Percentiles rank a stretch among this genome's conserved stretches.
These are phyloP conservation scores for Pleuronectes platessa DNA, from an alignment of 2,113 vertebrate species.

Conservation along the genomic window DNA sequence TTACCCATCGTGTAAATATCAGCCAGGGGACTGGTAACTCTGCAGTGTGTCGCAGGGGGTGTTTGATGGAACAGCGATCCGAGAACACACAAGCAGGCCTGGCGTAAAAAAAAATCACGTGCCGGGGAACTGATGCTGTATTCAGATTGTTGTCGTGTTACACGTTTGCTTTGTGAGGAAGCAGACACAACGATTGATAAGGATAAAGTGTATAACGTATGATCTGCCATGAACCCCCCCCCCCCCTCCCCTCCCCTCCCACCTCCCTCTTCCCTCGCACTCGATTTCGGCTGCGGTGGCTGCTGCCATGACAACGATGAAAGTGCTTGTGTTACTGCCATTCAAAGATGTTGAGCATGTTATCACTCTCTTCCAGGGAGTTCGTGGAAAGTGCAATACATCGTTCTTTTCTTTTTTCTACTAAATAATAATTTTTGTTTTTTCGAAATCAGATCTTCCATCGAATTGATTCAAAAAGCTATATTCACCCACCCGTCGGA, in stretches of 20 bases:
- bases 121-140: conserved; percentile 14
- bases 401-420: conserved; percentile 8
- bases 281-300: conserved; percentile 25
- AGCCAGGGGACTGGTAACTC: conserved; percentile 24
- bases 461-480: conserved; percentile 45
- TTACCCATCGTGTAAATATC: conserved; percentile 58
- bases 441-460: conserved; percentile 67
- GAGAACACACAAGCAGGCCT: not conserved
- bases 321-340: conserved; percentile 58
- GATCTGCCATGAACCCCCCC: conserved; percentile 24
- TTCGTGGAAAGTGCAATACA: conserved; percentile 69
- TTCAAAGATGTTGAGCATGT: conserved; percentile 48
- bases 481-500: conserved; percentile 29
- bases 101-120: conserved; percentile 14
- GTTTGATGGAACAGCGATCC: conserved; percentile 28
- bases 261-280: not conserved
- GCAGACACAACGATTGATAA: conserved; percentile 24
- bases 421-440: conserved; percentile 40
- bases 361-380: conserved; percentile 42
- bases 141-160: conserved; percentile 15
- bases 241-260: conserved; percentile 18
- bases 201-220: conserved; percentile 34
- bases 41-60: conserved; percentile 5
- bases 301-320: conserved; percentile 67
- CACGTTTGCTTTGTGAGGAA: not conserved